Evolutionary conservation across 2,797 vertebrate species (phyloP).

Genomic region (Cottoperca gobio): DNA sequence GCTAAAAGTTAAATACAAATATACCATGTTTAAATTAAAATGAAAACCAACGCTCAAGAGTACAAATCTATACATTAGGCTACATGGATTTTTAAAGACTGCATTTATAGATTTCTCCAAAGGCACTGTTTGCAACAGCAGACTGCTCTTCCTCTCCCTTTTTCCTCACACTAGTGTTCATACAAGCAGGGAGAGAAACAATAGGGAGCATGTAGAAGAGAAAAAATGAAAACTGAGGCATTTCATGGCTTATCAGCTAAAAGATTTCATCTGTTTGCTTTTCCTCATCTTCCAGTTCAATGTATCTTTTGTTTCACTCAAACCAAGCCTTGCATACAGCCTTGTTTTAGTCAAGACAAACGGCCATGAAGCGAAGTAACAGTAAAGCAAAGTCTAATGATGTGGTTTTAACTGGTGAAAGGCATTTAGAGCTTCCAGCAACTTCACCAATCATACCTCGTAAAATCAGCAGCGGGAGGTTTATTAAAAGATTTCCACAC

Average conservation of each 20-base stretch:
- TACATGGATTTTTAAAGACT: conserved; percentile 83
- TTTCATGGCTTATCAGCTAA: conserved; percentile 77
- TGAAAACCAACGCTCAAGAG: conserved; percentile 67
- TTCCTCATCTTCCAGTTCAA: conserved; percentile 58
- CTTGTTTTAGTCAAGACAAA: conserved; percentile 52
- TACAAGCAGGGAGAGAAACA: conserved; percentile 68
- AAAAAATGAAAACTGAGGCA: conserved; percentile 68
- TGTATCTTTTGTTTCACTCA: conserved; percentile 47
- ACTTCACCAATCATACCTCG: conserved; percentile 66
- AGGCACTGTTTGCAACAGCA: conserved; percentile 88
- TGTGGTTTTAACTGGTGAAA: conserved; percentile 57
- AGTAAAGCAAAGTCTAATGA: conserved; percentile 58
- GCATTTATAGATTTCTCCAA: conserved; percentile 85
- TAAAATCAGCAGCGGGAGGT: conserved; percentile 73
- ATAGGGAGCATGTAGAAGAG: conserved; percentile 59
- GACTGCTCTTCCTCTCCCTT: conserved; percentile 77
- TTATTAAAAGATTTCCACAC: conserved; percentile 48
- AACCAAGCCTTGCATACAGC: conserved; percentile 62
- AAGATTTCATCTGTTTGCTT: conserved; percentile 38
- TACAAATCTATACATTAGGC: conserved; percentile 85
- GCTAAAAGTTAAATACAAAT: conserved; percentile 79
- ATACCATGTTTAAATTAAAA: conserved; percentile 76
- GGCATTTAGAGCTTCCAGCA: conserved; percentile 71
- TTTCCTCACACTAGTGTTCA: conserved; percentile 75
- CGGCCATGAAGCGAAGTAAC: conserved; percentile 60